These are phyloP conservation scores for Corythaeola cristata DNA, from an alignment of 2,113 vertebrate species.

Conservation along the genomic window DNA sequence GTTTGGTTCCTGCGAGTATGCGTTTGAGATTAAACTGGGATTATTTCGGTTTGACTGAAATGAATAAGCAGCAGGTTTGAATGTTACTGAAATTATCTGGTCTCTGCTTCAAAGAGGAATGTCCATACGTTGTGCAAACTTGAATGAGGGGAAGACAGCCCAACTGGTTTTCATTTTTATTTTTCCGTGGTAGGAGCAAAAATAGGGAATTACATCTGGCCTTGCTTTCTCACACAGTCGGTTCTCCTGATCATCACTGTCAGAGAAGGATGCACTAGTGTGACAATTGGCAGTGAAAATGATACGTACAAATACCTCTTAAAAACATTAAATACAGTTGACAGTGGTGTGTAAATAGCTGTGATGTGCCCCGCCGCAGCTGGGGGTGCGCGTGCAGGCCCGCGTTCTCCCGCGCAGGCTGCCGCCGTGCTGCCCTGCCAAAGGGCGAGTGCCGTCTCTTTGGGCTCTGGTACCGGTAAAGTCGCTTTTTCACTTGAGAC, in stretches of 20 bases:
- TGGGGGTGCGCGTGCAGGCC: fast-evolving
- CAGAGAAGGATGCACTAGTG: neutral
- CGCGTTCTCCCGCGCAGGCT: neutral
- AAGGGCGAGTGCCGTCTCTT: neutral
- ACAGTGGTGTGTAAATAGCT: neutral
- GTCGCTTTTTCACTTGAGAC: neutral
- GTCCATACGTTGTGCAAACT: neutral
- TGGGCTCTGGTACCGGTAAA: neutral
- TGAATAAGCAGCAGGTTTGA: neutral
- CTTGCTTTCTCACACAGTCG: neutral
- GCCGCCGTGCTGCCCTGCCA: neutral
- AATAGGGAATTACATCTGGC: neutral
- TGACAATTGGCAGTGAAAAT: neutral
- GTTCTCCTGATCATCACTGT: neutral
- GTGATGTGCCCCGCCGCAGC: neutral
- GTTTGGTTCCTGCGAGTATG: neutral
- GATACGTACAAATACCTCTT: neutral
- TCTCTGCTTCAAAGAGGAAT: neutral
- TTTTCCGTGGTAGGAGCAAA: neutral
- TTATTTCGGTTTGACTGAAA: neutral
- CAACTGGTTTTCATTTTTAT: neutral
- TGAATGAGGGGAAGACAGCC: neutral
- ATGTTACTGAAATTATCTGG: neutral
- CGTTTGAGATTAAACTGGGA: neutral
- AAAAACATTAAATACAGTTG: neutral